A percentile compares a stretch with the other conserved stretches of the same genome.
Evolutionary conservation across 2,113 vertebrate genomes (phyloP).

Genomic region (Emydocephalus ijimae): DNA sequence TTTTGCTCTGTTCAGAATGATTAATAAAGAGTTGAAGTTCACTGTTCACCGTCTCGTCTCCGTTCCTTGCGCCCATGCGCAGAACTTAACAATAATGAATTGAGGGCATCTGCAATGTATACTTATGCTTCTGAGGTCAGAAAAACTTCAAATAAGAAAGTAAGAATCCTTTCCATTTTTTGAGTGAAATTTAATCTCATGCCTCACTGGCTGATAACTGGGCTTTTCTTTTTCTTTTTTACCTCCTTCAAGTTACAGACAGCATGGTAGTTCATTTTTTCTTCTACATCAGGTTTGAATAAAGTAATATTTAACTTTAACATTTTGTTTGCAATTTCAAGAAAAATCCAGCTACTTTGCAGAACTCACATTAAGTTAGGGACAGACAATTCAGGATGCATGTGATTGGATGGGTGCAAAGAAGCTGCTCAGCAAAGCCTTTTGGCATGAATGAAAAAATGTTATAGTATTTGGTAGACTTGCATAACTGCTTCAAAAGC

Average conservation of each 20-base stretch:
- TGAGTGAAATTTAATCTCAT: not conserved
- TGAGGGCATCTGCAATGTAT: not conserved
- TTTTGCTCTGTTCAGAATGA: too few relatives aligned
- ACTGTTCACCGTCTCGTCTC: too few relatives aligned
- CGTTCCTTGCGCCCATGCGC: too few relatives aligned
- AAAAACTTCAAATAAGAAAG: constrained; percentile 2
- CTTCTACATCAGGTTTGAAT: not conserved
- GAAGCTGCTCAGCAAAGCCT: not conserved
- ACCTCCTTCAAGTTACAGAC: not conserved
- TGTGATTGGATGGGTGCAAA: not conserved
- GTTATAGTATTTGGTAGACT: not conserved
- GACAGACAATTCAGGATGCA: not conserved
- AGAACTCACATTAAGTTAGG: not conserved
- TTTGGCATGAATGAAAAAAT: not conserved
- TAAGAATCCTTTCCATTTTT: not conserved
- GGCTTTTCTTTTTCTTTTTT: not conserved
- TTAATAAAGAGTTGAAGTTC: too few relatives aligned
- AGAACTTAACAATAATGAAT: not conserved
- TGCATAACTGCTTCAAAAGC: not conserved
- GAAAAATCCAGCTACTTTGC: not conserved
- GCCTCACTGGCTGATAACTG: not conserved
- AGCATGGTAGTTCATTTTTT: not conserved
- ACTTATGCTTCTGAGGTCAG: not conserved
- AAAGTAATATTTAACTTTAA: not conserved
- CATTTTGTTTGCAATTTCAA: not conserved